Conservation (phyloP, 2,888 invertebrate genomes). For the Ormyrus pomaceus region DNA sequence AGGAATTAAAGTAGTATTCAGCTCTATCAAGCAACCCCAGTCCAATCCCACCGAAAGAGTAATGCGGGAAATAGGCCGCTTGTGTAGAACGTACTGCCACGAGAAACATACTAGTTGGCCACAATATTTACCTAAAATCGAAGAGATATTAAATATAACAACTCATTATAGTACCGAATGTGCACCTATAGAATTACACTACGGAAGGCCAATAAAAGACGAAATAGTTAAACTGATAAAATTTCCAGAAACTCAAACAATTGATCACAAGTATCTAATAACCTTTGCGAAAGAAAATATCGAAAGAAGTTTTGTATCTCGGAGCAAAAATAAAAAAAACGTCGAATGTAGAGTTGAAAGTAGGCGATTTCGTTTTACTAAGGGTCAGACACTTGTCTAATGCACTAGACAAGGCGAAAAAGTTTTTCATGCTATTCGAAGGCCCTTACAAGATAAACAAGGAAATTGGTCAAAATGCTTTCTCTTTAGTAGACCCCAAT, state of each 20-base stretch:
- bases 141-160: background rate
- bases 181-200: conserved; percentile 7
- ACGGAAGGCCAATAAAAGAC: background rate
- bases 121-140: background rate
- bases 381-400: conserved; percentile 35
- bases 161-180: conserved; percentile 12
- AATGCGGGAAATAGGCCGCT: background rate
- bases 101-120: background rate
- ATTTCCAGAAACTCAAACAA: background rate
- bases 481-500: background rate
- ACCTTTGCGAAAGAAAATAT: conserved; percentile 2
- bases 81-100: background rate
- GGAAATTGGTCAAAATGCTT: background rate
- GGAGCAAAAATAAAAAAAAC: background rate
- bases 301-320: background rate
- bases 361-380: background rate
- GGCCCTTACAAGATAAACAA: conserved; percentile 49
- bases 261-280: background rate
- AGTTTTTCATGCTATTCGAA: conserved; percentile 55
- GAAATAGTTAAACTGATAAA: background rate
- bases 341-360: background rate
- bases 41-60: background rate
- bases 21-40: background rate
- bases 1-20: background rate
- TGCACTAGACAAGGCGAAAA: conserved; percentile 46